Evolutionary conservation across 23 tunicate species (phyloP).

Genomic region (Ascidia mentula): DNA sequence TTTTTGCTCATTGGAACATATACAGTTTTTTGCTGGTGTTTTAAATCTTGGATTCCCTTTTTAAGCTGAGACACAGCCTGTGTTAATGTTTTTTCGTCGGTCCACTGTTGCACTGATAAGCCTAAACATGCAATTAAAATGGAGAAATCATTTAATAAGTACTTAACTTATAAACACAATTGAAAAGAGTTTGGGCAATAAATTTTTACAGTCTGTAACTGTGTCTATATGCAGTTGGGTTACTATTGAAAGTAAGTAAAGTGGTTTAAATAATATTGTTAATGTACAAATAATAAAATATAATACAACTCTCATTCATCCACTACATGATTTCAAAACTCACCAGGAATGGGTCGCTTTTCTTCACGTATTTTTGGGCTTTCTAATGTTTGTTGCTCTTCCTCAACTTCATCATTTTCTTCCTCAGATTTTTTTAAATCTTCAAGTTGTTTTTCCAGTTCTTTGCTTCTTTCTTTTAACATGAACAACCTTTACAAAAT

Average conservation of each 20-base stretch:
- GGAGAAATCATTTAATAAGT: background rate
- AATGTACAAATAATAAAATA: too few species aligned
- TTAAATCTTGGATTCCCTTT: constrained; percentile 27
- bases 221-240: too few species aligned
- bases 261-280: too few species aligned
- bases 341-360: constrained; percentile 71
- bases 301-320: too few species aligned
- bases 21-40: constrained; percentile 32
- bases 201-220: too few species aligned
- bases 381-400: constrained; percentile 13
- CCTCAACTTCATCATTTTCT: constrained; percentile 16
- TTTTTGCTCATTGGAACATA: constrained; percentile 53
- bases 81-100: constrained; percentile 37
- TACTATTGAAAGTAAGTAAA: too few species aligned
- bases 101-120: constrained; percentile 69
- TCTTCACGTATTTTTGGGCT: constrained; percentile 21
- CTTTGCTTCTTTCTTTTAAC: constrained; percentile 38
- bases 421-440: constrained; percentile 22
- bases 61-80: constrained; percentile 37
- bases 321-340: too few species aligned
- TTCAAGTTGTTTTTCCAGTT: constrained; percentile 34
- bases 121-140: constrained; percentile 25
- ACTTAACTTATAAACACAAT: background rate
- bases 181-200: too few species aligned
- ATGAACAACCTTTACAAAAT: constrained; percentile 38